Evolutionary conservation across 2,113 vertebrate species (phyloP).

Genomic region (Origma solitaria): DNA sequence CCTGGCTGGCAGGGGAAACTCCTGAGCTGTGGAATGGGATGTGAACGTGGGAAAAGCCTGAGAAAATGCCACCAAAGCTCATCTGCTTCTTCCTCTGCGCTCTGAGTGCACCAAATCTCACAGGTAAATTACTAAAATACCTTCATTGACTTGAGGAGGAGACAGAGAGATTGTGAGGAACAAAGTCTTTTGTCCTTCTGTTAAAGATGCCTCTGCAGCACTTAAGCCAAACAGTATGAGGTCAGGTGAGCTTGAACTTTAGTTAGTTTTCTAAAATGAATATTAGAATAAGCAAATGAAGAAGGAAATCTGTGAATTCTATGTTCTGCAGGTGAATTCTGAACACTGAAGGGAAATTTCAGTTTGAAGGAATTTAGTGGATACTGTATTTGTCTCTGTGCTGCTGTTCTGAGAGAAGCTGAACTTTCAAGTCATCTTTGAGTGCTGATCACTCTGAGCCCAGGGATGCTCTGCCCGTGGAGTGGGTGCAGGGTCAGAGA

Average conservation of each 20-base stretch:
- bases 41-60: background rate
- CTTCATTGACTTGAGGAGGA: background rate
- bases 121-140: constrained; percentile 20
- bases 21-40: background rate
- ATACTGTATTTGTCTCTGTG: background rate
- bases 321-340: background rate
- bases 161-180: background rate
- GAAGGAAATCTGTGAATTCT: background rate
- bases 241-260: background rate
- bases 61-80: background rate
- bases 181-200: background rate
- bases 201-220: background rate
- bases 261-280: background rate
- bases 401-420: background rate
- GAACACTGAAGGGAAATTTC: background rate
- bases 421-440: background rate
- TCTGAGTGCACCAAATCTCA: background rate
- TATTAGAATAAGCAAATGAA: background rate
- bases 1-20: background rate
- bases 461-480: background rate
- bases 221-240: background rate
- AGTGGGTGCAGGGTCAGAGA: background rate
- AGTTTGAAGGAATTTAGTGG: background rate
- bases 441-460: background rate
- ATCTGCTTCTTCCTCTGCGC: background rate